Evolutionary conservation across 2,797 vertebrate species (phyloP).

Genomic region (Lophotriccus pileatus): DNA sequence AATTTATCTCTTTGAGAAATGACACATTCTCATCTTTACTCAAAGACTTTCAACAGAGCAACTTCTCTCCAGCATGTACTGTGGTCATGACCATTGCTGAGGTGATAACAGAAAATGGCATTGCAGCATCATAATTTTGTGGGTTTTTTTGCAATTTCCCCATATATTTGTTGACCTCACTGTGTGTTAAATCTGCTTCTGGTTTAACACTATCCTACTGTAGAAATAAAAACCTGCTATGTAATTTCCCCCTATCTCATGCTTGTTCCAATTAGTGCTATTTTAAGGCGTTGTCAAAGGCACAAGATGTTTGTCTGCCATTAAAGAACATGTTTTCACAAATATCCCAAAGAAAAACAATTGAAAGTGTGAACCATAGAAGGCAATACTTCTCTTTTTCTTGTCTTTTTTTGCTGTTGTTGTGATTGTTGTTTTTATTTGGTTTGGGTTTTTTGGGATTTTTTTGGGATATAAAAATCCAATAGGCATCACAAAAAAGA

Average conservation of each 20-base stretch:
- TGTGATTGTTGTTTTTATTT: not conserved
- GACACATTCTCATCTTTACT: not conserved
- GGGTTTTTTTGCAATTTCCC: not conserved
- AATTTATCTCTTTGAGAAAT: not conserved
- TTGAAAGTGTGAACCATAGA: not conserved
- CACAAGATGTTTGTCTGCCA: not conserved
- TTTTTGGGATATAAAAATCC: not conserved
- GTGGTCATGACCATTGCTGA: not conserved
- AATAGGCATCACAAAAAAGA: not conserved
- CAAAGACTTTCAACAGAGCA: not conserved
- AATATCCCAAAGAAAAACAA: not conserved
- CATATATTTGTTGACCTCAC: not conserved
- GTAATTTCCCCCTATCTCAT: not conserved
- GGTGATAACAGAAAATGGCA: not conserved
- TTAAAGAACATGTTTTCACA: not conserved
- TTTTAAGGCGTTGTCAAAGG: not conserved
- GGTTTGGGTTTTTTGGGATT: too few species aligned
- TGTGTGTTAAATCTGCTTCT: not conserved
- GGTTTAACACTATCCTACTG: not conserved
- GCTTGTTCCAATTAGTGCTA: not conserved
- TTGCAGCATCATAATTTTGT: not conserved
- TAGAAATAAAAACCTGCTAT: not conserved
- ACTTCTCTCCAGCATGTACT: not conserved
- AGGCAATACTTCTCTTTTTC: not conserved
- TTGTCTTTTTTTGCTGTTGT: not conserved